phyloP scores from a whole-genome alignment of 37 sponge, comb jelly and placozoan genomes.

The Spongilla lacustris region DNA sequence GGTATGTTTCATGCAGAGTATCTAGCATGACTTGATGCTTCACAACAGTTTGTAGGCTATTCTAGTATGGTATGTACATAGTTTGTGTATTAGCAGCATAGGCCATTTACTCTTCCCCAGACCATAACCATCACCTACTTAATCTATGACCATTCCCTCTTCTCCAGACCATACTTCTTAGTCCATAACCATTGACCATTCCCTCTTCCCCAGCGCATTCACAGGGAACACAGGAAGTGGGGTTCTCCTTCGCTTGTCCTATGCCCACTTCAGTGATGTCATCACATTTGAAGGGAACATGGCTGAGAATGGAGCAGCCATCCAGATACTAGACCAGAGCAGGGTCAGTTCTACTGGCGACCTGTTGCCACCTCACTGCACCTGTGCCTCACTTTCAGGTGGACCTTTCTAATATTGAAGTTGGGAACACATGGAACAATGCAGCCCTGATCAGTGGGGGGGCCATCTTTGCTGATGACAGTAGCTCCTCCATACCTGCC shows the following conservation, averaged over 20 bases:
- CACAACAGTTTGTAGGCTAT: neutral
- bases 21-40: too few species aligned
- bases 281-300: slow-evolving; percentile 42
- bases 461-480: slow-evolving; percentile 69
- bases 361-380: neutral
- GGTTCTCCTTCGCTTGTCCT: slow-evolving; percentile 43
- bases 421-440: slow-evolving; percentile 42
- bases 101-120: slow-evolving; percentile 37
- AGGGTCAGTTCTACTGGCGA: slow-evolving; percentile 6
- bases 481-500: slow-evolving; percentile 34
- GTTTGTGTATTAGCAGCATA: neutral
- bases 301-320: slow-evolving; percentile 61
- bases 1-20: slow-evolving; percentile 50
- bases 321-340: slow-evolving; percentile 47
- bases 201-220: slow-evolving; percentile 43
- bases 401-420: slow-evolving; percentile 13
- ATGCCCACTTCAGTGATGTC: slow-evolving; percentile 16
- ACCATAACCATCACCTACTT: too few species aligned
- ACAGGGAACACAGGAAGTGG: slow-evolving; percentile 57
- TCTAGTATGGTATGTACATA: neutral
- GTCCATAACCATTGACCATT: neutral
- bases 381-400: slow-evolving; percentile 36
- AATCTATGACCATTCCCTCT: neutral
- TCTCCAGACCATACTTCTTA: neutral
- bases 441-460: slow-evolving; percentile 54